Evolutionary conservation across 2,113 vertebrate species (phyloP).

Genomic region (Nothoprocta perdicaria): DNA sequence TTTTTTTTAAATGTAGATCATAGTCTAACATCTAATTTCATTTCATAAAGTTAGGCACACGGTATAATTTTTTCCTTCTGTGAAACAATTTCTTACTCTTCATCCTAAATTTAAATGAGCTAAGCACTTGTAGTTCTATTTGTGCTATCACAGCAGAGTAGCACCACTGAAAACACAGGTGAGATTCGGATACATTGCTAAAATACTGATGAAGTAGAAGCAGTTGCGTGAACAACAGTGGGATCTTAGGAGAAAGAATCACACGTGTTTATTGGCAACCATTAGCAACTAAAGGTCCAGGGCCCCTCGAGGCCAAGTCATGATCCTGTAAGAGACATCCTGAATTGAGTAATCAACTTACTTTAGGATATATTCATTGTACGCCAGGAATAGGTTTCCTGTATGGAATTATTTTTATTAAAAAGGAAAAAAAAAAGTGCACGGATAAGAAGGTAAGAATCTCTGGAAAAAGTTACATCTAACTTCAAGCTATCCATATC

Average conservation of each 20-base stretch:
- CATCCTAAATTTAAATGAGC: not conserved
- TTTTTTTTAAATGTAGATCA: not conserved
- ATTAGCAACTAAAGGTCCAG: not conserved
- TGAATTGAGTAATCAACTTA: not conserved
- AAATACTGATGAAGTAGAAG: not conserved
- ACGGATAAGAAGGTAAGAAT: not conserved
- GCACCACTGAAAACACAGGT: not conserved
- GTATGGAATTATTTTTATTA: not conserved
- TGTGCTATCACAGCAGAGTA: not conserved
- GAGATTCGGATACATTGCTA: not conserved
- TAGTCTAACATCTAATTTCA: not conserved
- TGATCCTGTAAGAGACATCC: not conserved
- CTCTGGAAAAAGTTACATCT: not conserved
- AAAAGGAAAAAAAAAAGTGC: not conserved
- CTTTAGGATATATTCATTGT: not conserved
- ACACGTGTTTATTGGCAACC: not conserved
- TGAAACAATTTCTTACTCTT: not conserved
- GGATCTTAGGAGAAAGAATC: not conserved
- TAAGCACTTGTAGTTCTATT: not conserved
- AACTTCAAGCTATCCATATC: not conserved
- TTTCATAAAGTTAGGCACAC: not conserved
- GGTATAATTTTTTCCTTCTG: not conserved
- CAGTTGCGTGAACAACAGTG: not conserved
- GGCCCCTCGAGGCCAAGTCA: not conserved
- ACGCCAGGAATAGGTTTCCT: not conserved